Conservation (phyloP, 2,888 invertebrate genomes). For the Agrochola macilenta region DNA sequence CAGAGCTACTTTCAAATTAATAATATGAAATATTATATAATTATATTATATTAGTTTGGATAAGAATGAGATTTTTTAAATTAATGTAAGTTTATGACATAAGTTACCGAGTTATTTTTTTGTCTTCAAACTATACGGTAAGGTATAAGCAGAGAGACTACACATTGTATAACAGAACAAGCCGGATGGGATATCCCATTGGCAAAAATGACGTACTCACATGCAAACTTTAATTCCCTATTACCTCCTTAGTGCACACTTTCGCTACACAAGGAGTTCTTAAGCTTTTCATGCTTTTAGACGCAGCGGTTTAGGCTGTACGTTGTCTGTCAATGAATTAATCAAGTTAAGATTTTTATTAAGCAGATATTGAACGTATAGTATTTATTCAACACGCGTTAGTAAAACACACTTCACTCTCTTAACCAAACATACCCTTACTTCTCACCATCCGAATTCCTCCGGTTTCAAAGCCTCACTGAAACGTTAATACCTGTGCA, state of each 20-base stretch:
- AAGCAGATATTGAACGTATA: not conserved
- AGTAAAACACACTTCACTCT: not conserved
- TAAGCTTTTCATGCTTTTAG: not conserved
- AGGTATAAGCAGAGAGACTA: not conserved
- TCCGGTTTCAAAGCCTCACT: constrained; percentile 8
- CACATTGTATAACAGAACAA: not conserved
- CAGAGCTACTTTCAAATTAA: too few relatives aligned
- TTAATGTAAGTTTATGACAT: too few relatives aligned
- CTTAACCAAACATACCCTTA: not conserved
- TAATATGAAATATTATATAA: too few relatives aligned
- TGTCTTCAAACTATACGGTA: not conserved
- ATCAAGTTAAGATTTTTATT: not conserved
- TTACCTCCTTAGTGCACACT: not conserved
- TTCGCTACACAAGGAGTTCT: not conserved
- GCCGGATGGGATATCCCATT: not conserved
- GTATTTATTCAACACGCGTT: not conserved
- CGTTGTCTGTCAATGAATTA: not conserved
- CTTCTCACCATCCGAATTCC: constrained; percentile 2
- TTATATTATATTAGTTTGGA: too few relatives aligned
- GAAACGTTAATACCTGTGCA: constrained; percentile 14
- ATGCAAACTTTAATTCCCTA: not conserved
- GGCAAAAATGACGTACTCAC: too few relatives aligned
- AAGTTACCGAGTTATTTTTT: too few relatives aligned
- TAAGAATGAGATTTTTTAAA: too few relatives aligned
- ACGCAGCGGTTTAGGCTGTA: not conserved